phyloP scores from a whole-genome alignment of 2,113 vertebrate genomes.

The Otolemur garnettii region DNA sequence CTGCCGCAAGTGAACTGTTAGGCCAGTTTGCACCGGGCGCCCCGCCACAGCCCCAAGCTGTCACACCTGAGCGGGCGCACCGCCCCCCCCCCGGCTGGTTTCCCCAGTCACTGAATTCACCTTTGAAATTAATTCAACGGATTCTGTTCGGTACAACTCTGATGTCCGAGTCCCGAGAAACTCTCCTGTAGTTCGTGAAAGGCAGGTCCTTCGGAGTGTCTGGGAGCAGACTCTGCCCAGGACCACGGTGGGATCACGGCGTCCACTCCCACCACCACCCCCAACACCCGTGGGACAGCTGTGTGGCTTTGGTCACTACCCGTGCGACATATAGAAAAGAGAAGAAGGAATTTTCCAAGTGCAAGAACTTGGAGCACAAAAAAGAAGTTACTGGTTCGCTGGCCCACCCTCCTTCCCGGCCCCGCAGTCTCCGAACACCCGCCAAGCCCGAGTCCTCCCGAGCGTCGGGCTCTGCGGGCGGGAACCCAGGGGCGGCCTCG shows the following conservation, averaged over 20 bases:
- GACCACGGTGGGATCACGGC: neutral
- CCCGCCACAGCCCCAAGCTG: neutral
- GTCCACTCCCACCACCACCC: too few species aligned
- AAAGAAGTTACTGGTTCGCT: neutral
- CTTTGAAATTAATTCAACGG: neutral
- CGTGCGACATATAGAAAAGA: neutral
- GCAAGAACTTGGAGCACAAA: slow-evolving; percentile 3
- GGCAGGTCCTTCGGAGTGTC: neutral
- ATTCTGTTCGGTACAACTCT: neutral
- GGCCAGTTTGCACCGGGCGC: neutral
- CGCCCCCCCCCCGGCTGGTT: neutral
- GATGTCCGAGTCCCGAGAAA: neutral
- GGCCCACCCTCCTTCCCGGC: neutral
- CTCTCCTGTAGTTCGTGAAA: neutral
- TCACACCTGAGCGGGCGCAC: neutral
- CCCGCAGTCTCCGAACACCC: neutral
- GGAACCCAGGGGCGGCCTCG: neutral
- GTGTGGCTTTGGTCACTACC: neutral
- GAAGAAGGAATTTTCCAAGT: neutral
- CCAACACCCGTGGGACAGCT: neutral
- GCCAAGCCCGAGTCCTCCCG: neutral
- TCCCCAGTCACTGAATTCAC: neutral
- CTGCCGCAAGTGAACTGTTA: neutral
- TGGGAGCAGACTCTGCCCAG: neutral
- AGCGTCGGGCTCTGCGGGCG: neutral